These are phyloP conservation scores for Catamblyrhynchus diadema DNA, from an alignment of 2,797 vertebrate species.

Conservation along the genomic window DNA sequence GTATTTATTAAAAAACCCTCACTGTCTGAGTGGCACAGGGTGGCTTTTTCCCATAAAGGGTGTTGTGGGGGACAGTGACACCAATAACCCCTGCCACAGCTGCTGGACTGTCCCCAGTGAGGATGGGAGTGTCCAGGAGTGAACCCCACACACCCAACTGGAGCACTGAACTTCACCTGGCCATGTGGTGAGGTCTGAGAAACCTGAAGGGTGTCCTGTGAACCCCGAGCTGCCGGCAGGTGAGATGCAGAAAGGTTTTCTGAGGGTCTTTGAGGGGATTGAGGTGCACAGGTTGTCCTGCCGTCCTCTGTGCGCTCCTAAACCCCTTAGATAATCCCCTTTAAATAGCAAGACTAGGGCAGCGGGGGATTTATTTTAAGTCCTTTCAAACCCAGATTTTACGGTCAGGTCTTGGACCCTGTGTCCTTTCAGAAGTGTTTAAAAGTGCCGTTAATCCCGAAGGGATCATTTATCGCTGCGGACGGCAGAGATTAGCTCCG, in stretches of 20 bases:
- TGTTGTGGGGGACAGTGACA: background rate
- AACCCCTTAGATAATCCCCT: slow-evolving; percentile 49
- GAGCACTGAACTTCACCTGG: background rate
- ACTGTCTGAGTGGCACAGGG: background rate
- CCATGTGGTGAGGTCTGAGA: accelerated
- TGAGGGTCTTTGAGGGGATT: background rate
- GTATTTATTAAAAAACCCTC: slow-evolving; percentile 67
- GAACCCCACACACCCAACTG: accelerated
- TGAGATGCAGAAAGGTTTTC: background rate
- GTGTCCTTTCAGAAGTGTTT: background rate
- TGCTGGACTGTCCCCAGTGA: background rate
- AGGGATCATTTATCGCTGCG: background rate
- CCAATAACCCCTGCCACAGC: accelerated
- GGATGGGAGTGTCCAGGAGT: background rate
- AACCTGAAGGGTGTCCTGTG: background rate
- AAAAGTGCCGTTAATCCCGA: background rate
- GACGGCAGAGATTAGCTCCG: background rate
- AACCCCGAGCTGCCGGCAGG: accelerated
- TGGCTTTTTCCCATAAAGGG: background rate
- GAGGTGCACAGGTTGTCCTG: background rate
- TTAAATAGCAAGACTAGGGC: slow-evolving; percentile 40
- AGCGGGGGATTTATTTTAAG: slow-evolving; percentile 46
- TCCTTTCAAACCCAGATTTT: slow-evolving; percentile 37
- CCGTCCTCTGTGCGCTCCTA: background rate
- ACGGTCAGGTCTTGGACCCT: slow-evolving; percentile 1